Conservation (phyloP, 2,888 invertebrate genomes). For the Drosophila mulleri region DNA sequence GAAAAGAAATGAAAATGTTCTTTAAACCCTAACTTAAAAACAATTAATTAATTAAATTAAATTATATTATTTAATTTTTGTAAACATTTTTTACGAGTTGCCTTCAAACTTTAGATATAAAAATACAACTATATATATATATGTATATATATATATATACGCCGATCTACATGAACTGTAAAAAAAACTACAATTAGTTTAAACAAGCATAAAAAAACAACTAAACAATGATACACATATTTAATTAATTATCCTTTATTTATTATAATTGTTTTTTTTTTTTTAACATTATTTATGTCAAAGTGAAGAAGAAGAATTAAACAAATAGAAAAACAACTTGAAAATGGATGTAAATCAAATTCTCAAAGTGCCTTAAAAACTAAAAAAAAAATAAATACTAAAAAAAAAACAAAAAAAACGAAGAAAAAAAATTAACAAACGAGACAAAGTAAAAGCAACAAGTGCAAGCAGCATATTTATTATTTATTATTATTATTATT, state of each 20-base stretch:
- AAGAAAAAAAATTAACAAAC: background rate
- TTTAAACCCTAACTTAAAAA: conserved; percentile 41
- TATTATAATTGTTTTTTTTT: conserved; percentile 45
- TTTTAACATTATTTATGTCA: conserved; percentile 42
- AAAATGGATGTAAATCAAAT: conserved; percentile 62
- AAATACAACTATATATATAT: conserved; percentile 1
- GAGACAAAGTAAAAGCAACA: conserved; percentile 6
- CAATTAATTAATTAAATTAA: conserved; percentile 38
- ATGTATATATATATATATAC: conserved; percentile 2
- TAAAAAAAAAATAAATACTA: conserved; percentile 41
- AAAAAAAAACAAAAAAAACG: conserved; percentile 10
- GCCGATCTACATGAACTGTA: conserved; percentile 10
- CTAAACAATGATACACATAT: conserved; percentile 34
- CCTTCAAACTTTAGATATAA: conserved; percentile 31
- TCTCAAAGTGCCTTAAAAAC: conserved; percentile 82
- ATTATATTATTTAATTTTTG: conserved; percentile 42
- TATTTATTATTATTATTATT: conserved; percentile 71
- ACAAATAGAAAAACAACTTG: conserved; percentile 23
- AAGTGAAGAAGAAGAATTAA: conserved; percentile 23
- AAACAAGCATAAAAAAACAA: conserved; percentile 25
- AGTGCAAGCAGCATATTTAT: conserved; percentile 65
- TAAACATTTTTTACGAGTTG: conserved; percentile 52
- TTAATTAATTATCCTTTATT: conserved; percentile 52
- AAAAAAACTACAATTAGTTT: conserved; percentile 43
- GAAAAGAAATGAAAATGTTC: background rate